Evolutionary conservation across 2,888 invertebrate genomes (phyloP), one percentile per base, ranked within the genome.

Genomic region (Zygothrica quintamaculata): DNA sequence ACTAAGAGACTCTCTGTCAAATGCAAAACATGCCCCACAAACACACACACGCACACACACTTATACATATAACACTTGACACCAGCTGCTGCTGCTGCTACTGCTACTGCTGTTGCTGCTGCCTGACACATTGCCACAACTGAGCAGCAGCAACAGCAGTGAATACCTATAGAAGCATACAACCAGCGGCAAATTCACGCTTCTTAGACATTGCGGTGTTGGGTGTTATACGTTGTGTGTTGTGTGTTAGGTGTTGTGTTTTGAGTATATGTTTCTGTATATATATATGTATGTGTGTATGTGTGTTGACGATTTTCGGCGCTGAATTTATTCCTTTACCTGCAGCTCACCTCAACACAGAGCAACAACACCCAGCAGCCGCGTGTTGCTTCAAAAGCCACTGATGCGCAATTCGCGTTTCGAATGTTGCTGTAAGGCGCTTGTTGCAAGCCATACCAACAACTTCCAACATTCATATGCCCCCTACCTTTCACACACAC

Each of bases 21-120:
- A 82, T 78, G 84, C 80, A 77, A 80, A 84, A 84, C 81, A 84
- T 70, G 67, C 70, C 67, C 60, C 78, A 73, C 53, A 71, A 57
- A 50, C 61, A 51, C 47, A 11, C n/a, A n/a, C n/a, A n/a, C n/a
- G n/a, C n/a, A n/a, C 12, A 25, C 34, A 25, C 18, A 18, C 40
- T n/a, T n/a, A n/a, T n/a, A 11, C 42, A 25, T 52, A n/a, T 40
- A 47, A 31, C 60, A 60, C 36, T 40, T 50, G 68, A 60, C 72
- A 66, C 11, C 52, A 43, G 43, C 36, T 65, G 66, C 43, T 31
- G 43, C 33, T 42, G 52, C 25, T 40, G 40, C 40, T 40, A 65
- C 71, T 78, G 73, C 58, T 55, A 55, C 65, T 22, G n/a, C 18
- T 3, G 18, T 22, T 22, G 18, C 5, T 2, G 18, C 18, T 3